Evolutionary conservation across 2,113 vertebrate species (phyloP).

Genomic region (Corydoras sp.): DNA sequence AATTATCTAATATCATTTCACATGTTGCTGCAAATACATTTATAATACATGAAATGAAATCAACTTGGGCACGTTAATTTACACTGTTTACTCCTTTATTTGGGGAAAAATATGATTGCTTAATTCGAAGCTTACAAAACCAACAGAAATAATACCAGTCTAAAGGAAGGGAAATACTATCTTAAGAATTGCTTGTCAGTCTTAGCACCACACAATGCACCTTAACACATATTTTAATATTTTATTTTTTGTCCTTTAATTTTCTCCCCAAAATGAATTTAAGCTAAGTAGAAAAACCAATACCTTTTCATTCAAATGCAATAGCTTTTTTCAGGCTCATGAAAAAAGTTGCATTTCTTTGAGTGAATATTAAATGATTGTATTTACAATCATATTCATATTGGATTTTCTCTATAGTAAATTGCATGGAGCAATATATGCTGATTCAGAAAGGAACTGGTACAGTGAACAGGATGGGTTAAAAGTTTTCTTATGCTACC

Average conservation of each 20-base stretch:
- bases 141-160: neutral
- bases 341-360: neutral
- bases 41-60: neutral
- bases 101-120: neutral
- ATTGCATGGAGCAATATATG: constrained; percentile 19
- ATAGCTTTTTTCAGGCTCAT: neutral
- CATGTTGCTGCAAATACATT: neutral
- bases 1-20: too few species aligned
- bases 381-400: neutral
- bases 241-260: constrained; percentile 20
- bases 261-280: too few species aligned
- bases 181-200: neutral
- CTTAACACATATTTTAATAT: constrained; percentile 2
- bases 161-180: constrained; percentile 24
- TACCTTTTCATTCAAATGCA: neutral
- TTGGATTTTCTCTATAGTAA: constrained; percentile 4
- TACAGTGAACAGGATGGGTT: neutral
- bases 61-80: neutral
- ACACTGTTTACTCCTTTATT: too few species aligned
- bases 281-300: too few species aligned
- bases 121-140: neutral
- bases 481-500: constrained; percentile 36
- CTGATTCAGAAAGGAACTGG: neutral
- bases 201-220: neutral
- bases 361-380: neutral